These are phyloP conservation scores for Rhinella marina DNA, from an alignment of 2,797 vertebrate species.

Conservation along the genomic window DNA sequence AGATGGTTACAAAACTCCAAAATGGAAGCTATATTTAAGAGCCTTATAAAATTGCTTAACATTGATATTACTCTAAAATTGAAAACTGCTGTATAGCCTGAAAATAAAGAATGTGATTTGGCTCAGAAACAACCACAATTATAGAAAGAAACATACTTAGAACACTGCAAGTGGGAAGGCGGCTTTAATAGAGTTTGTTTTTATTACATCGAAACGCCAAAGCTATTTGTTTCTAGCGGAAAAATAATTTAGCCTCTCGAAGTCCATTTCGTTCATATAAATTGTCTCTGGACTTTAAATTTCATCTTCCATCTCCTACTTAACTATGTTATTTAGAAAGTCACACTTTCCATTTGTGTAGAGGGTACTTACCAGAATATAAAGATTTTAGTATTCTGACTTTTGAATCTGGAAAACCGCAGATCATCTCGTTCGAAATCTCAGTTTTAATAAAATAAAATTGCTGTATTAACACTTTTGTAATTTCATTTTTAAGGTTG, in stretches of 20 bases:
- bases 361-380: slow-evolving; percentile 18
- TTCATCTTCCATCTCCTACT: slow-evolving; percentile 4
- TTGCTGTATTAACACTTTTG: neutral
- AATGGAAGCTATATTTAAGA: slow-evolving; percentile 58
- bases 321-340: neutral
- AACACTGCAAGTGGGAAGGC: slow-evolving; percentile 16
- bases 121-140: slow-evolving; percentile 52
- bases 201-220: slow-evolving; percentile 43
- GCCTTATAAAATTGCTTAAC: slow-evolving; percentile 55
- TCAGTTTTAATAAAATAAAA: neutral
- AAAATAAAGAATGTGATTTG: slow-evolving; percentile 55
- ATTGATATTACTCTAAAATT: slow-evolving; percentile 59
- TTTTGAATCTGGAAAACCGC: neutral
- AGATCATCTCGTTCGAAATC: neutral
- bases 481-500: neutral
- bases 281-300: slow-evolving; percentile 17
- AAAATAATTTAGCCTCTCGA: slow-evolving; percentile 30
- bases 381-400: neutral
- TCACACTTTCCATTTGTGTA: slow-evolving; percentile 26
- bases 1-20: slow-evolving; percentile 38
- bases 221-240: slow-evolving; percentile 26
- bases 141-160: slow-evolving; percentile 41
- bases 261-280: neutral
- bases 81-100: slow-evolving; percentile 54
- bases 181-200: slow-evolving; percentile 34